Evolutionary conservation across 2,797 vertebrate genomes (phyloP).

Genomic region (Oreochromis grahami): DNA sequence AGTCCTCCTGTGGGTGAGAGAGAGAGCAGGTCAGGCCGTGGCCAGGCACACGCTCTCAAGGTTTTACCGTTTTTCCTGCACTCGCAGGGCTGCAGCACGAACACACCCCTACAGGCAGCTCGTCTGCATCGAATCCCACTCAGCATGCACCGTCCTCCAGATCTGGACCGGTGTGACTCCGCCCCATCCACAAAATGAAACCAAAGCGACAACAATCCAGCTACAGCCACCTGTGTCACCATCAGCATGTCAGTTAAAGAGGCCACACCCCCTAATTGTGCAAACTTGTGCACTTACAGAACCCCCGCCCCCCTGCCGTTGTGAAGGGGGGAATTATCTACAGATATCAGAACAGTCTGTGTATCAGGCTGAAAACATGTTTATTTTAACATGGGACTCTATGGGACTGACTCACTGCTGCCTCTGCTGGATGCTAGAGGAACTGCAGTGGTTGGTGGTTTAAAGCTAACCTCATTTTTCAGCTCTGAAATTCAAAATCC

Average conservation of each 20-base stretch:
- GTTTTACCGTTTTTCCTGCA: not conserved
- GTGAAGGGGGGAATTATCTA: not conserved
- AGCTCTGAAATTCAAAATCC: not conserved
- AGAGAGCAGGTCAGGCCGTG: not conserved
- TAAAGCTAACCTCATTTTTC: not conserved
- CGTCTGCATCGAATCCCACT: not conserved
- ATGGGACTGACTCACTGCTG: not conserved
- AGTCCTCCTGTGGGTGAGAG: not conserved
- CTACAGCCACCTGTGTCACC: not conserved
- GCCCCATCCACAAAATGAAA: not conserved
- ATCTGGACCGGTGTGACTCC: not conserved
- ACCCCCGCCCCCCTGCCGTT: not conserved
- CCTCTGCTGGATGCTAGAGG: not conserved
- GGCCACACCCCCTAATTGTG: not conserved
- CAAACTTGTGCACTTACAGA: not conserved
- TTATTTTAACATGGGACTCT: not conserved
- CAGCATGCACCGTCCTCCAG: not conserved
- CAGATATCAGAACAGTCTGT: not conserved
- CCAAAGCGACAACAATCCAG: not conserved
- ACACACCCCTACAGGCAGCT: not conserved
- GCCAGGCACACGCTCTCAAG: not conserved
- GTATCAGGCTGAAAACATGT: not conserved
- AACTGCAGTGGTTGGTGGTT: not conserved
- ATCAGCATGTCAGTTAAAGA: not conserved
- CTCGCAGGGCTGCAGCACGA: not conserved